Conservation (phyloP, 2,113 vertebrate species). For the Brachyhypopomus occidentalis region DNA sequence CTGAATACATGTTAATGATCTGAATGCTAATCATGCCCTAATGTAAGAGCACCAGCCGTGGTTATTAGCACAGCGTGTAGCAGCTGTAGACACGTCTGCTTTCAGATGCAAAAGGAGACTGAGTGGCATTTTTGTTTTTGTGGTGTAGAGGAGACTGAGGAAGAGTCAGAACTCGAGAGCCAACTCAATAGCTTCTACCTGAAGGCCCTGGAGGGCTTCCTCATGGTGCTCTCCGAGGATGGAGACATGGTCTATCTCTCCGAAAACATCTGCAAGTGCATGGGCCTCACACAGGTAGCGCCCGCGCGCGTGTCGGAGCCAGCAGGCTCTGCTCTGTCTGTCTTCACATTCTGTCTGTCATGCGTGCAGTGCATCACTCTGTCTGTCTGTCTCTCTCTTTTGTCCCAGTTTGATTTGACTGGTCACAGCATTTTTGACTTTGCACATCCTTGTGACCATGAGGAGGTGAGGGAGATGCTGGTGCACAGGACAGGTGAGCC, state of each 20-base stretch:
- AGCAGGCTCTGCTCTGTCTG: background rate
- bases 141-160: slow-evolving; percentile 69
- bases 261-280: slow-evolving; percentile 96
- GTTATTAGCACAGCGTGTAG: too few species aligned
- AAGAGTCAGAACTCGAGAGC: slow-evolving; percentile 87
- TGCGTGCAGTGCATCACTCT: background rate
- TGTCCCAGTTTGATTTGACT: slow-evolving; percentile 91
- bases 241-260: slow-evolving; percentile 98
- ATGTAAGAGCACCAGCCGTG: too few species aligned
- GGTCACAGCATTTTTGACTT: slow-evolving; percentile 98
- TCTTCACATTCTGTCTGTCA: background rate
- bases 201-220: slow-evolving; percentile 96
- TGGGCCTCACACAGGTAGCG: slow-evolving; percentile 98
- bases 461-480: slow-evolving; percentile 96
- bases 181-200: slow-evolving; percentile 94
- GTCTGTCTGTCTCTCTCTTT: background rate
- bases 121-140: background rate
- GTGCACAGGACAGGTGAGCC: slow-evolving; percentile 91
- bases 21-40: too few species aligned
- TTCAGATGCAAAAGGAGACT: background rate
- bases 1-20: too few species aligned
- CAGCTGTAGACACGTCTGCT: background rate
- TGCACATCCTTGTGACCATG: slow-evolving; percentile 96
- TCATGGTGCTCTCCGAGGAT: slow-evolving; percentile 96
- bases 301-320: too few species aligned